Evolutionary conservation across 2,113 vertebrate species (phyloP), one percentile per base, ranked within the genome.

Genomic region (Cryptotis parvus): DNA sequence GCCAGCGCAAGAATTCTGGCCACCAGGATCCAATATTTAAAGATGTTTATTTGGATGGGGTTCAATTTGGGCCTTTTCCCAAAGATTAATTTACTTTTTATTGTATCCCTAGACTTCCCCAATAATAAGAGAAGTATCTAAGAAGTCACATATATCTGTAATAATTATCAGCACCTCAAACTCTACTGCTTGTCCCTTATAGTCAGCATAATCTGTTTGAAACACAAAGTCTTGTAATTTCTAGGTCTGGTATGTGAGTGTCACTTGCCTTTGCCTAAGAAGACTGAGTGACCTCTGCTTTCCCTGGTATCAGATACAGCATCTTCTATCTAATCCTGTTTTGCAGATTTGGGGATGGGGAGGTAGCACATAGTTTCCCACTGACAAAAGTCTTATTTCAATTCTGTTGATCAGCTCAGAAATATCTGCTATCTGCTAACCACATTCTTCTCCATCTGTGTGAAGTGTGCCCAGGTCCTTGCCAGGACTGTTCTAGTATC

Each of bases 391-490:
- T 27, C n/a, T 52, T 69, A 5, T 52, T 90, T 93, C 16, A 8
- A 78, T 10, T 73, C 82, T 74, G 49, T 49, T 80, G 63, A 74
- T 81, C 37, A 91, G 29, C 65, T 90, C 55, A 82, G 69, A 94
- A 84, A 69, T 81, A 11, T 69, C 84, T 70, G 63, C 63, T 77
- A 95, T 69, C 84, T 70, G 63, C 63, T 77, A 95, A 88, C 84
- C 24, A 31, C 29, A 66, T 93, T 77, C 65, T 87, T 89, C 78
- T 20, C n/a, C 10, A 37, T 82, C 77, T 92, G 43, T 84, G 22
- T 87, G 76, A 69, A 39, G 43, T 72, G 26, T 52, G 43, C 29
- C 66, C 73, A 87, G 49, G 31, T 52, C 52, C 61, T 16, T 80
- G 39, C 63, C 45, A 91, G 77, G 89, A 31, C 29, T 84, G 65